Evolutionary conservation across 2,797 vertebrate species (phyloP), one percentile per base, ranked within the genome.

Genomic region (Acrossocheilus fasciatus): DNA sequence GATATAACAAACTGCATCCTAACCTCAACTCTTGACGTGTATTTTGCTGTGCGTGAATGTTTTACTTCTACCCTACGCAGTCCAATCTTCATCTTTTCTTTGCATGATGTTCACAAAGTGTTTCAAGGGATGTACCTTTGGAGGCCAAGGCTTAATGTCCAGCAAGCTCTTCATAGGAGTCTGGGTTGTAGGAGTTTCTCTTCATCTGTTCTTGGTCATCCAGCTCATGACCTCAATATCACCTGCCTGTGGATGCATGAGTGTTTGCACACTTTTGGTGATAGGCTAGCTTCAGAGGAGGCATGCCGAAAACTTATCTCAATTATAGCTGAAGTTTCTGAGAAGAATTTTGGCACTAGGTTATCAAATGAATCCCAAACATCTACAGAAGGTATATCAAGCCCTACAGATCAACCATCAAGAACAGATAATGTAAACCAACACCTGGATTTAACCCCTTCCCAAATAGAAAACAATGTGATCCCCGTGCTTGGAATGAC

Each of bases 211-310:
- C 52, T 93, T 59, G 81, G 85, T 0, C 6, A 88, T 23, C 23
- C 82, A 68, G 88, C 89, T 57, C 86, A 88, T 26, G 80, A 88
- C 23, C 90, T 95, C 15, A 89, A 90, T 39, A 89, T 97, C 17
- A 83, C 91, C 9, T 95, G 92, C 11, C 94, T 98, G 6, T 98
- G 97, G 97, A 92, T 96, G 91, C 97, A 98, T 0, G 97, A 98
- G 90, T 95, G 96, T 80, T 92, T 96, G 90, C 96, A 95, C 10
- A 97, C 94, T 0, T 98, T 97, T 64, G 89, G 93, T 59, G 97
- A 98, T 83, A 93, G 94, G 4, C 90, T 97, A 23, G 87, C 90
- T 83, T 93, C 94, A 9, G 88, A 92, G 11, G 86, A 89, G 2
- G 95, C 97, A 73, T 91, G 74, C 1, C 90, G 91, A 74, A 75